phyloP scores from a whole-genome alignment of 2,113 vertebrate genomes.

The Eudyptes chrysolophus region DNA sequence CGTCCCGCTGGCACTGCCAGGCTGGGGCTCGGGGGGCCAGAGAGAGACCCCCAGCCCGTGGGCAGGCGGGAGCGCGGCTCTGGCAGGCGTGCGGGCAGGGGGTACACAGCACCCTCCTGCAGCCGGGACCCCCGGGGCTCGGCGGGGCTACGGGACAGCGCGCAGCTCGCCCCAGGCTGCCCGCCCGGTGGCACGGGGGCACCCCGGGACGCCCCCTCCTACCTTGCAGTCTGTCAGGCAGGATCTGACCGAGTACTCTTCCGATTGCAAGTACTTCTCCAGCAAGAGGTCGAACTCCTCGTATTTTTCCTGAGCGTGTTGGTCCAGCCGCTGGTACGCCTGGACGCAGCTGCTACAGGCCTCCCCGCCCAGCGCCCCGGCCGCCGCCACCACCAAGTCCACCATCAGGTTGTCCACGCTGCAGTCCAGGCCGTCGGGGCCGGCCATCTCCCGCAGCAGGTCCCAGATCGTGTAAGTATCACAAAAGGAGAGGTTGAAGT shows the following conservation, averaged over 20 bases:
- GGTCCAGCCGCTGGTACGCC: slow-evolving; percentile 85
- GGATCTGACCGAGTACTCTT: slow-evolving; percentile 85
- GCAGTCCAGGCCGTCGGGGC: slow-evolving; percentile 85
- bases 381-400: slow-evolving; percentile 77
- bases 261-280: slow-evolving; percentile 84
- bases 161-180: neutral
- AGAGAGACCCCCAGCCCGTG: neutral
- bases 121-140: too few species aligned
- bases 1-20: neutral
- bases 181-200: too few species aligned
- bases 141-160: neutral
- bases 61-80: rapidly evolving
- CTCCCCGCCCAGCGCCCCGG: slow-evolving; percentile 77
- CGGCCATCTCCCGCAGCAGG: slow-evolving; percentile 83
- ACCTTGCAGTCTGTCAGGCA: slow-evolving; percentile 85
- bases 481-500: slow-evolving; percentile 86
- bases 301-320: slow-evolving; percentile 92
- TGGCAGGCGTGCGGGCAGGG: neutral
- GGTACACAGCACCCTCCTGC: rapidly evolving
- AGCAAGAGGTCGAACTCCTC: slow-evolving; percentile 87
- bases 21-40: too few species aligned
- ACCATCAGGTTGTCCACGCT: slow-evolving; percentile 80
- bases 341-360: slow-evolving; percentile 83
- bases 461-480: slow-evolving; percentile 84
- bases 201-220: neutral